Percentiles rank a stretch among this genome's conserved stretches.
Evolutionary conservation across 2,888 invertebrate species (phyloP).

Genomic region (Spilarctia lutea): DNA sequence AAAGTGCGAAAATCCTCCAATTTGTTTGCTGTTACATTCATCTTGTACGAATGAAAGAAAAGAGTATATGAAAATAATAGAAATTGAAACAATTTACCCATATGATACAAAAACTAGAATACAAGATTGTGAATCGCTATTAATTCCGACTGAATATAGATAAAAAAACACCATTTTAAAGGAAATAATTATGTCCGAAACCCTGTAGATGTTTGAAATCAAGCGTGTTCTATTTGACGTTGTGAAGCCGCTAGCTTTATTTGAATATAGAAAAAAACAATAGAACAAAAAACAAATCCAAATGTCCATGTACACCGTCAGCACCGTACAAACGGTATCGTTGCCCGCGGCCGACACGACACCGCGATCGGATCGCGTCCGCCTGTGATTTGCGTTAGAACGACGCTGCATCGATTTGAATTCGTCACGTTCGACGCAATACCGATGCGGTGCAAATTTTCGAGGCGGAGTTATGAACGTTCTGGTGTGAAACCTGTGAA

Average conservation of each 20-base stretch:
- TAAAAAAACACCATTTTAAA: no score
- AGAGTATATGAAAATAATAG: no score
- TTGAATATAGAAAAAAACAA: conserved; percentile 4
- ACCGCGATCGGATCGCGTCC: conserved; percentile 63
- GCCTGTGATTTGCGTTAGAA: conserved; percentile 70
- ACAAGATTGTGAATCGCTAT: no score
- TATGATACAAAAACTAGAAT: no score
- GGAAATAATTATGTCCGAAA: no score
- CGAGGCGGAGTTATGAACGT: conserved; percentile 70
- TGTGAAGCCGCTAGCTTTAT: not conserved
- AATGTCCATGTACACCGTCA: conserved; percentile 33
- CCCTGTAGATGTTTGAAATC: not conserved
- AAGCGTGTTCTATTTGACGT: not conserved
- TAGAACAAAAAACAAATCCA: conserved; percentile 16
- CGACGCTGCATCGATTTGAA: conserved; percentile 72
- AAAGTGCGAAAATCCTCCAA: no score
- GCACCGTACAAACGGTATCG: conserved; percentile 24
- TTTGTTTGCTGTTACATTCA: no score
- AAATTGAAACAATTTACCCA: no score
- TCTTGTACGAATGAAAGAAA: no score
- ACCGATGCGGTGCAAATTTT: conserved; percentile 70
- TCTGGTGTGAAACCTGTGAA: conserved; percentile 62
- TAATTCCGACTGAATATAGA: no score
- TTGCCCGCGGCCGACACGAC: conserved; percentile 67
- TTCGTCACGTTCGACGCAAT: conserved; percentile 74